A percentile compares a stretch with the other conserved stretches of the same genome.
Conservation (phyloP, 1,140 invertebrate genomes). For the Bombyx mori region DNA sequence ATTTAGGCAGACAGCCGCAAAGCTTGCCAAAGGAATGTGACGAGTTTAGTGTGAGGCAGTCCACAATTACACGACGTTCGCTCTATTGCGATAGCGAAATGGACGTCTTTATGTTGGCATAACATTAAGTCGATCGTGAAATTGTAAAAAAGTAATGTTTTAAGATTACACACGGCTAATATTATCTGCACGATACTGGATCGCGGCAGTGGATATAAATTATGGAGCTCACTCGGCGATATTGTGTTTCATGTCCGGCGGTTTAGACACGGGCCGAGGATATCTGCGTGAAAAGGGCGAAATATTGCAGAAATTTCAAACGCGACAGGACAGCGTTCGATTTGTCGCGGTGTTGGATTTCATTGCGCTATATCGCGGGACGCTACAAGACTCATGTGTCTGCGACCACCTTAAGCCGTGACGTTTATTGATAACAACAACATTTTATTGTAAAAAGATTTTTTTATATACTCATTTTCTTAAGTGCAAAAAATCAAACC, state of each 20-base stretch:
- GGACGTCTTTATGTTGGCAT: no score
- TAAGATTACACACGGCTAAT: conserved; percentile 41
- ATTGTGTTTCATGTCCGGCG: conserved; percentile 67
- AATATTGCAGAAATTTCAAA: conserved; percentile 68
- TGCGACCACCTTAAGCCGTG: conserved; percentile 27
- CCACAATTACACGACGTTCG: no score
- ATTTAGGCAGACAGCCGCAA: conserved; percentile 24
- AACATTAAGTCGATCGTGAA: no score
- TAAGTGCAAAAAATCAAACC: no score
- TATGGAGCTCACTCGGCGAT: conserved; percentile 57
- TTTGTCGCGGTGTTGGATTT: conserved; percentile 66
- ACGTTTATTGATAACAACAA: conserved; percentile 52
- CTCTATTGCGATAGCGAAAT: no score
- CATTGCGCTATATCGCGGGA: conserved; percentile 57
- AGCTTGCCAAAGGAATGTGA: no score
- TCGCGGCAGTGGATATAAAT: conserved; percentile 52
- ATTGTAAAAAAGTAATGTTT: conserved; percentile 19
- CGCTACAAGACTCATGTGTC: conserved; percentile 43
- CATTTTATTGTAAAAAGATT: conserved; percentile 36
- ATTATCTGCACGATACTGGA: conserved; percentile 35
- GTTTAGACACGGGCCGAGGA: conserved; percentile 53
- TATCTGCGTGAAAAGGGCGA: conserved; percentile 65
- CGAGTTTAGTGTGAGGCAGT: no score
- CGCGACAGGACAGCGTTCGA: conserved; percentile 64
- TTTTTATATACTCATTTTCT: conserved; percentile 14